Base-by-base conservation (phyloP, 2,888 invertebrate genomes). In the Operophtera brumata region DNA sequence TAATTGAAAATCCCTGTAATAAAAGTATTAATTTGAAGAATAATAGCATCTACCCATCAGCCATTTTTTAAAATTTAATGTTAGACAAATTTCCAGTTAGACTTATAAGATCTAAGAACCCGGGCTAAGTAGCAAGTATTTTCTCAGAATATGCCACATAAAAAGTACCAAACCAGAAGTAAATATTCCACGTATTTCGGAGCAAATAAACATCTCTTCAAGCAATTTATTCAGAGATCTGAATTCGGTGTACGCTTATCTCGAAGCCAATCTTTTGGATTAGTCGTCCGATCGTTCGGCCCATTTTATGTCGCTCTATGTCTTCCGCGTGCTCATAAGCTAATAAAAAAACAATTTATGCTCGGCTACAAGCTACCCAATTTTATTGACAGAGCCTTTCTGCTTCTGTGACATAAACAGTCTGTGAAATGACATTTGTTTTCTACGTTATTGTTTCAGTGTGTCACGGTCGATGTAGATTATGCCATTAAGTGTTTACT, bases 231-330 rank as follows among this genome's bases (percentile, higher is more conserved):
- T 46, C 48, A 44, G 50, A 66, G 65, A 72, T 68, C 66, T 65
- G 62, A 73, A 73, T 72, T 68, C 69, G 70, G 66, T 53, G 55
- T 65, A 71, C 70, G 71, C 70, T 67, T 67, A 70, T 70, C 70
- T 69, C 56, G 50, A 54, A 57, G 57, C 61, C 63, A 67, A 75
- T 76, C 68, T 70, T 36, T 53, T 41, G 59, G 59, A 71, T 70
- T 66, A 67, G 69, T 57, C 65, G 57, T 57, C 57, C 62, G 65
- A 66, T 73, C 64, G 64, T 68, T 65, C 60, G n/a, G 65, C 59
- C 68, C 64, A 70, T 69, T 70, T 70, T 70, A 65, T 65, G 55
- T 59, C 54, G 57, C 51, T 62, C 20, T 20, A 20, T 67, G 65
- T 66, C 60, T 64, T 63, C 64, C 57, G 58, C 59, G 54, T 63